Evolutionary conservation across 2,888 invertebrate species (phyloP).

Genomic region (Malthinus flaveolus): DNA sequence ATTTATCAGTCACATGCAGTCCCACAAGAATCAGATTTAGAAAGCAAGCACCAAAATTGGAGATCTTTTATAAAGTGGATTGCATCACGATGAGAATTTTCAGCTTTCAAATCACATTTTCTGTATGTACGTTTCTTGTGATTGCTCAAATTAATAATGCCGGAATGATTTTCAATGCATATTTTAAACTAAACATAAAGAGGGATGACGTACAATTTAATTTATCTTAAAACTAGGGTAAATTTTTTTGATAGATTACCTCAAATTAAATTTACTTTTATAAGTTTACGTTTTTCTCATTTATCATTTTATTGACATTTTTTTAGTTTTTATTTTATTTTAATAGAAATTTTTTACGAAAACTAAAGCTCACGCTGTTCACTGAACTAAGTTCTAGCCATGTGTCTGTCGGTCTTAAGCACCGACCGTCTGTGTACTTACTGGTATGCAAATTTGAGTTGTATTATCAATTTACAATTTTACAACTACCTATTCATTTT

Average conservation of each 20-base stretch:
- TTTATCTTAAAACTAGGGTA: background rate
- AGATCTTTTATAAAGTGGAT: constrained; percentile 29
- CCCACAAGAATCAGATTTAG: constrained; percentile 28
- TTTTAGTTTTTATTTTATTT: background rate
- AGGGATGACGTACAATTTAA: background rate
- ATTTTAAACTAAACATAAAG: constrained; percentile 3
- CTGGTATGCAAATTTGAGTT: too few species aligned
- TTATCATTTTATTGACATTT: constrained; percentile 3
- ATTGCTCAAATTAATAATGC: constrained; percentile 21
- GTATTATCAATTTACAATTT: too few species aligned
- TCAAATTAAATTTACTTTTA: constrained; percentile 3
- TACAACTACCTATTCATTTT: too few species aligned
- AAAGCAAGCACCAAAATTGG: constrained; percentile 25
- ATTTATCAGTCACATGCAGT: constrained; percentile 30
- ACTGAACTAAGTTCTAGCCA: too few species aligned
- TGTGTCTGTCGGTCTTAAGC: too few species aligned
- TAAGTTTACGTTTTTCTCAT: background rate
- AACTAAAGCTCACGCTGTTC: too few species aligned
- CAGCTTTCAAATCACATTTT: constrained; percentile 20
- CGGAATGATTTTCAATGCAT: constrained; percentile 2
- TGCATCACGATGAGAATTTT: constrained; percentile 25
- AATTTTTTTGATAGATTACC: constrained; percentile 5
- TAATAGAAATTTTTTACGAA: too few species aligned
- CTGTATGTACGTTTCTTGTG: constrained; percentile 15
- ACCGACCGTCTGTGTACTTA: too few species aligned